Evolutionary conservation across 2,113 vertebrate species (phyloP).

Genomic region (Labeo rohita): DNA sequence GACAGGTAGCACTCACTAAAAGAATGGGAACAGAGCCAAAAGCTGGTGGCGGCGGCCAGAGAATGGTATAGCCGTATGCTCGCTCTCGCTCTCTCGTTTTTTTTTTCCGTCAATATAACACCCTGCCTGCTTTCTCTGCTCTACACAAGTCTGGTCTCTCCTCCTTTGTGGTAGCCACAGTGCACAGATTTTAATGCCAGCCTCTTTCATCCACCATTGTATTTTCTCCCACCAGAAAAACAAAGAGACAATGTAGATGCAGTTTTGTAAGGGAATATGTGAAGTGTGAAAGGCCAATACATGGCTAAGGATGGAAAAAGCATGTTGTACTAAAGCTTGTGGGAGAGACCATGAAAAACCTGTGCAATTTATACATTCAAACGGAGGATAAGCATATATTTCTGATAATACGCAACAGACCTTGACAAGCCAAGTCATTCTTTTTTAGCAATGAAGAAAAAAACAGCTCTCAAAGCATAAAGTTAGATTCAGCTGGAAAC

Average conservation of each 20-base stretch:
- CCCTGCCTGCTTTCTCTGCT: conserved; percentile 24
- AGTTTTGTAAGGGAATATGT: not conserved
- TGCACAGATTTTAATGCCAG: conserved; percentile 34
- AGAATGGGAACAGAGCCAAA: conserved; percentile 85
- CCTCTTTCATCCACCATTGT: conserved; percentile 29
- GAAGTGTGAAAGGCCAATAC: conserved; percentile 9
- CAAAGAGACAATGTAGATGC: not conserved
- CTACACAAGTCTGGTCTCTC: conserved; percentile 34
- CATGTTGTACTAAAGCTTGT: not conserved
- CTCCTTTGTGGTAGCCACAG: conserved; percentile 34
- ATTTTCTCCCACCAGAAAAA: conserved; percentile 25
- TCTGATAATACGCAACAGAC: not conserved
- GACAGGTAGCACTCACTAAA: conserved; percentile 89
- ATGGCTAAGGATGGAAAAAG: conserved; percentile 4
- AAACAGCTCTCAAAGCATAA: not conserved
- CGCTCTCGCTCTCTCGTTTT: not conserved
- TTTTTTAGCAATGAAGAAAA: not conserved
- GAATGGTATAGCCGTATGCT: conserved; percentile 73
- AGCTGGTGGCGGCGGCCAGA: conserved; percentile 74
- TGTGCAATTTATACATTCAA: not conserved
- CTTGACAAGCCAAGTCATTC: not conserved
- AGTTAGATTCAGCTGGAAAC: not conserved
- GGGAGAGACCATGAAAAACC: not conserved
- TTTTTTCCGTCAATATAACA: conserved; percentile 48
- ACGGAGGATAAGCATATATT: not conserved